A percentile compares a stretch with the other conserved stretches of the same genome.
These are phyloP conservation scores for Macquaria australasica DNA, from an alignment of 2,113 vertebrate species.

Conservation along the genomic window DNA sequence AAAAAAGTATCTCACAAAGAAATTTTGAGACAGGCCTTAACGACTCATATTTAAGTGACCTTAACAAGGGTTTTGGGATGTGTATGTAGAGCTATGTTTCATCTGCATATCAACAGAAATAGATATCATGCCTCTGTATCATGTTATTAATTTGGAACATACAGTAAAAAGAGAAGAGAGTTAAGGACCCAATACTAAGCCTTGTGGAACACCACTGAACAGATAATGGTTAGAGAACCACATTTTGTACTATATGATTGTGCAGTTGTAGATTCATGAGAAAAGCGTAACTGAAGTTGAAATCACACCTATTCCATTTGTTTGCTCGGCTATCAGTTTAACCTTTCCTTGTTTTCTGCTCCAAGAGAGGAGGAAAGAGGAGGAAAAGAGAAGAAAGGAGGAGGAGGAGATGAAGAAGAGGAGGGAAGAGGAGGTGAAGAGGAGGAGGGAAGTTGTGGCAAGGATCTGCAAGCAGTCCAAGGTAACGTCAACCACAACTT, in stretches of 20 bases:
- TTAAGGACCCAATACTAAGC: neutral
- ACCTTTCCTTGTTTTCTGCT: conserved; percentile 25
- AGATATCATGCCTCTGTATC: neutral
- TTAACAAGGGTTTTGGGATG: neutral
- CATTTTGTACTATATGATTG: neutral
- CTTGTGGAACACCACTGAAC: neutral
- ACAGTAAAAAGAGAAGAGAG: neutral
- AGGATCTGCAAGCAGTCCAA: conserved; percentile 76
- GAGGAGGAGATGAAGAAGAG: conserved; percentile 60
- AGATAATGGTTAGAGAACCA: neutral
- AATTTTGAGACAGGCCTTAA: neutral
- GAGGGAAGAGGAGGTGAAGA: conserved; percentile 72
- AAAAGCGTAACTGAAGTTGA: neutral
- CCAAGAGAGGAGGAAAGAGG: conserved; percentile 65
- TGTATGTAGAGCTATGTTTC: neutral
- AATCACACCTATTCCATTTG: neutral
- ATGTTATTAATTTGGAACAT: neutral
- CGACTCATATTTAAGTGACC: neutral
- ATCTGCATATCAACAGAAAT: conserved; percentile 3
- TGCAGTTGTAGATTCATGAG: neutral
- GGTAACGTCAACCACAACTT: conserved; percentile 85
- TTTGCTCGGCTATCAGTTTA: conserved; percentile 15
- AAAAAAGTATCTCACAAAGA: neutral
- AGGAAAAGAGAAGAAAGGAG: conserved; percentile 40
- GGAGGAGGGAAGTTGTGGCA: conserved; percentile 67